Evolutionary conservation across 2,797 vertebrate genomes (phyloP), one percentile per base, ranked within the genome.

Genomic region (Amazona finschi): DNA sequence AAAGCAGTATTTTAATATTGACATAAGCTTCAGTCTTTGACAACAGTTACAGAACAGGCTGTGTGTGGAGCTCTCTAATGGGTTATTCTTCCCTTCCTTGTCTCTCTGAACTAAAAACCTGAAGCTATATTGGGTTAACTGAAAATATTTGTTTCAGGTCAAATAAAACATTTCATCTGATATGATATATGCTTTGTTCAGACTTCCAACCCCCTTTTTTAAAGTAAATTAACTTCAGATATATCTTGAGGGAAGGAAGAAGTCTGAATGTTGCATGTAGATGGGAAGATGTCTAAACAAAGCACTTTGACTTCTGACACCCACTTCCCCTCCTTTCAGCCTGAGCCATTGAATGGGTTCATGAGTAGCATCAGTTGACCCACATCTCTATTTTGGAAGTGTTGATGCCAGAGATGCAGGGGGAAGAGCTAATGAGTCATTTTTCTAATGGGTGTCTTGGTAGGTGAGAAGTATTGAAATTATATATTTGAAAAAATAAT

Each of bases 401-500:
- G 25, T 43, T 64, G 53, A 21, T 50, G 84, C 61, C 4, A 8
- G 31, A 81, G 70, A 86, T 41, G 33, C 87, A 88, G 70, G 76
- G 38, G 67, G 79, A 94, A 94, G 92, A 95, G 70, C 79, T 93
- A 66, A 83, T 95, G 95, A 95, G 79, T 95, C 92, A 96, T 85
- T 89, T 93, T 73, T 73, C 77, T 95, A 91, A 95, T 92, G 88
- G 84, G 14, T 84, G 31, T 75, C 94, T 93, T 4, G 1, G 79
- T 87, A 89, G 92, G 87, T 93, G 93, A 92, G 80, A 92, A 75
- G 70, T 39, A 44, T 65, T 20, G 31, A 85, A 94, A 94, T 85
- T 12, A 87, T 12, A 17, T 44, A 33, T 78, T 86, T 92, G 86
- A 95, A 91, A 85, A 65, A 95, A 89, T 94, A 95, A 96, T 89